Evolutionary conservation across 2,888 invertebrate genomes (phyloP).

Genomic region (Diarsia brunnea): DNA sequence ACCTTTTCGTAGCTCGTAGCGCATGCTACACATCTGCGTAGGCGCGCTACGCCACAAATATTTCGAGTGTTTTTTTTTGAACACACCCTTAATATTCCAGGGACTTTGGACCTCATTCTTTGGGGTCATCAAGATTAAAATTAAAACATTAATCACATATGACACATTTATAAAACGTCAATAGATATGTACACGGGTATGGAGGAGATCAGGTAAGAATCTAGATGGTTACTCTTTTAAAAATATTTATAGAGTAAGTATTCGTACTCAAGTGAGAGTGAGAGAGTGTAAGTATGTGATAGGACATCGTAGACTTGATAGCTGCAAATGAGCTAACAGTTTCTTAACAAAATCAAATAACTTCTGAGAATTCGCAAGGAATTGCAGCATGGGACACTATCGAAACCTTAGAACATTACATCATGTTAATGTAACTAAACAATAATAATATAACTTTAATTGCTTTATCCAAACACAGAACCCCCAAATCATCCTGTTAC

Average conservation of each 20-base stretch:
- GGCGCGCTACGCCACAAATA: not conserved
- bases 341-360: too few species aligned
- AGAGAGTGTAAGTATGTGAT: too few species aligned
- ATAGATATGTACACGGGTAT: too few species aligned
- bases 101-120: not conserved
- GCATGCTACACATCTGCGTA: constrained; percentile 39
- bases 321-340: too few species aligned
- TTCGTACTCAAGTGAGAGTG: too few species aligned
- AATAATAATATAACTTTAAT: not conserved
- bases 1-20: constrained; percentile 22
- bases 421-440: too few species aligned
- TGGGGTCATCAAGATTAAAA: not conserved
- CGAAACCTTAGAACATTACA: too few species aligned
- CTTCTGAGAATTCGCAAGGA: too few species aligned
- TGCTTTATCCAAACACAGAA: constrained; percentile 1
- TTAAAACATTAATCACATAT: too few species aligned
- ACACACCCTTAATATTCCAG: not conserved
- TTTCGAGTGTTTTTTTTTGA: not conserved
- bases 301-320: too few species aligned
- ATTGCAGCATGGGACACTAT: too few species aligned
- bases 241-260: not conserved
- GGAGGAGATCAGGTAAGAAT: not conserved
- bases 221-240: not conserved
- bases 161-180: too few species aligned
- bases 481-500: constrained; percentile 23